These are phyloP conservation scores for Diplodus puntazzo DNA, from an alignment of 2,797 vertebrate genomes.

Conservation along the genomic window DNA sequence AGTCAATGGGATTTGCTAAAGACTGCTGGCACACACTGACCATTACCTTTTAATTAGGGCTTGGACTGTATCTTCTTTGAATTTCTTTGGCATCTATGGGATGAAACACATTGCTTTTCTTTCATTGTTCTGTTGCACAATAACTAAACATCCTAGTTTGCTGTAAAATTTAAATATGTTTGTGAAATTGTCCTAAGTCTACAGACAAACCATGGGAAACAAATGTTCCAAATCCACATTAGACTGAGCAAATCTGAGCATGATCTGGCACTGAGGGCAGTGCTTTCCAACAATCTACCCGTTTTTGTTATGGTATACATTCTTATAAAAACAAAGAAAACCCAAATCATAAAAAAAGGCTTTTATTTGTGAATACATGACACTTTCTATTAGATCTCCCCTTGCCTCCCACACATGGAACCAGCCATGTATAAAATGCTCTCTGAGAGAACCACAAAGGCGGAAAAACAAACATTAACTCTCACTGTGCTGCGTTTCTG, in stretches of 20 bases:
- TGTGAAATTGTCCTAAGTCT: neutral
- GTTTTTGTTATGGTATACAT: slow-evolving; percentile 1
- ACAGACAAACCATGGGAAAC: neutral
- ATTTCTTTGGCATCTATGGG: neutral
- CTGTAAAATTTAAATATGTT: neutral
- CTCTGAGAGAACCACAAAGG: slow-evolving; percentile 52
- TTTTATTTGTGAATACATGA: slow-evolving; percentile 57
- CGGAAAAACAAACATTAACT: slow-evolving; percentile 61
- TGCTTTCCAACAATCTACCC: neutral
- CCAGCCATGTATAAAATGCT: slow-evolving; percentile 66
- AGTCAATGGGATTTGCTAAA: slow-evolving; percentile 7
- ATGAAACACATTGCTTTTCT: slow-evolving; percentile 15
- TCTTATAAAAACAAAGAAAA: slow-evolving; percentile 10
- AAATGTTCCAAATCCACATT: neutral
- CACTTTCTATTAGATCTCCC: slow-evolving; percentile 40
- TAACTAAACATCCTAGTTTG: neutral
- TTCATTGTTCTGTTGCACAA: slow-evolving; percentile 9
- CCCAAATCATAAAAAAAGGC: slow-evolving; percentile 26
- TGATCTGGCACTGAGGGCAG: neutral
- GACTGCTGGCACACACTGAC: neutral
- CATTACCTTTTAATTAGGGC: slow-evolving; percentile 5
- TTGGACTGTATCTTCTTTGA: slow-evolving; percentile 2
- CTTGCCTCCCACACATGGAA: slow-evolving; percentile 43
- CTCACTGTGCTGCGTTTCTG: slow-evolving; percentile 40
- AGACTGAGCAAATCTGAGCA: neutral